Conservation (phyloP, 2,888 invertebrate genomes). For the Lottia scabra region DNA sequence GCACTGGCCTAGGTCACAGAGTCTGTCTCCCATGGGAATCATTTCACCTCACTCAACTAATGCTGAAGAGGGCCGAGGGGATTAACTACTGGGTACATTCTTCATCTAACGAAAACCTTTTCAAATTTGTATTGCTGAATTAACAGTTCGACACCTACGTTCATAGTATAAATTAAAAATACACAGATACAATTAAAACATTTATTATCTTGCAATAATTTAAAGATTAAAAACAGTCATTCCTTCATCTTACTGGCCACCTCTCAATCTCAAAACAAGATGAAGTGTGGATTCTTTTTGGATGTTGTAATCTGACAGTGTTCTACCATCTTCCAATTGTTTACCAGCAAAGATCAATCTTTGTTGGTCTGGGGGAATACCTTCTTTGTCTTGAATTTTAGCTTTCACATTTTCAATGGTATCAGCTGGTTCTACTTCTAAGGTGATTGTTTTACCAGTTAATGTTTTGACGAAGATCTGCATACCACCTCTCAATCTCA, state of each 20-base stretch:
- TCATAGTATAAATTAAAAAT: no score
- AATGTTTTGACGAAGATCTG: constrained; percentile 80
- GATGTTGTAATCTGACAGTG: constrained; percentile 92
- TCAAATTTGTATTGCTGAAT: no score
- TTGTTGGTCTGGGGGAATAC: constrained; percentile 63
- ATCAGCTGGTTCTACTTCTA: constrained; percentile 82
- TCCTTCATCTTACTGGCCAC: constrained; percentile 80
- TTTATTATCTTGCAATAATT: not conserved
- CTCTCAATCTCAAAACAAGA: constrained; percentile 83
- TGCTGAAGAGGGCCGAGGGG: no score
- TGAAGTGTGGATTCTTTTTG: constrained; percentile 95
- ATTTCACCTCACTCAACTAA: no score
- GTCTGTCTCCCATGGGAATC: no score
- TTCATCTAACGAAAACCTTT: no score
- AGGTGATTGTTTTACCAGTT: constrained; percentile 66
- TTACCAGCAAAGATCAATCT: constrained; percentile 83
- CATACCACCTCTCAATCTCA: constrained; percentile 83
- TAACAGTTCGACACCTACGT: no score
- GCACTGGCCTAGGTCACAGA: no score
- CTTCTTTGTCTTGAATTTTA: constrained; percentile 73
- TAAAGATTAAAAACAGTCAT: constrained; percentile 9
- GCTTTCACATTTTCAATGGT: constrained; percentile 93
- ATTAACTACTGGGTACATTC: no score
- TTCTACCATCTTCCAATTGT: constrained; percentile 93
- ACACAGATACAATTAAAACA: no score